Base-by-base conservation (phyloP, 2,888 invertebrate species). In the Matsumyia berberina region DNA sequence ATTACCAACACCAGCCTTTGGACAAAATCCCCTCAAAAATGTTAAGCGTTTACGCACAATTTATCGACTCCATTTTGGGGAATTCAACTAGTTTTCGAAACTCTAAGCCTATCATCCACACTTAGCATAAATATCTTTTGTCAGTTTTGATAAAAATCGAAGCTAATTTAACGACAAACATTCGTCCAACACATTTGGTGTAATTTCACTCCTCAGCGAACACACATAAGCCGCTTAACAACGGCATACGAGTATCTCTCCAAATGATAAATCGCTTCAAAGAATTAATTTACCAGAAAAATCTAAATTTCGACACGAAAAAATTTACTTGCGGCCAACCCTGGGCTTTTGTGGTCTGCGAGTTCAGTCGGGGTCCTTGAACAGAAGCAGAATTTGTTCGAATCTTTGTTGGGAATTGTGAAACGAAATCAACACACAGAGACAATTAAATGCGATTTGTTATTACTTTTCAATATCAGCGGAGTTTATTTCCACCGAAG, bases 271-370 rank as follows among this genome's bases (percentile, higher is more conserved):
- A 60, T 60, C 60, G 11, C 15, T 31, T 1, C 9, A 9, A n/a
- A 11, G 19, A 57, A 57, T 51, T 66, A 51, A 66, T 66, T 51
- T 19, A 51, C 51, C 66, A 66, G 66, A 62, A 66, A 57, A 51
- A 57, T 66, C 51, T 44, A 7, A 62, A 62, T 46, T 62, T 46
- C 24, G 9, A 31, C 57, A 17, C 57, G 11, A 58, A 58, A 58
- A 19, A 15, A 8, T 4, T 19, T 1, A 19, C 7, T 8, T n/a
- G n/a, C n/a, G n/a, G 19, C 46, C 46, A 46, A 17, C 44, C 44
- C 44, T 44, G 17, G 17, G 15, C 44, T 44, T 17, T 17, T 24
- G 2, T n/a, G 39, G 9, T 4, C 12, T n/a, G n/a, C 15, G 7
- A 11, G 6, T 44, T 8, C 17, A 8, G 1, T 46, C 8, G 46